Base-by-base conservation (phyloP, 2,797 vertebrate species). In the Lutjanus campechanus region DNA sequence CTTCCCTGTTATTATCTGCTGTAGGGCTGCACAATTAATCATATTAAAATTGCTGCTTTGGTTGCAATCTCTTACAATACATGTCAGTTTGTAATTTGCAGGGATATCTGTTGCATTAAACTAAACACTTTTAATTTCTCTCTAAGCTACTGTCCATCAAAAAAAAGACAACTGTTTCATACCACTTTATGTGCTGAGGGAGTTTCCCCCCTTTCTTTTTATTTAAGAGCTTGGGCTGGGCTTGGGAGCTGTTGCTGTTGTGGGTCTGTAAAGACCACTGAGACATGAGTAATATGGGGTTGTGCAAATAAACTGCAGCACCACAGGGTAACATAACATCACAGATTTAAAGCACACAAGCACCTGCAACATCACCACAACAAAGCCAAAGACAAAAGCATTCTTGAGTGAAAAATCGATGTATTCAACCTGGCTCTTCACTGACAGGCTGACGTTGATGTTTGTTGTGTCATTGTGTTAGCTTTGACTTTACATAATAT, bases 261-360 rank as follows among this genome's bases (percentile, higher is more conserved):
- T 22, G 6, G 75, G 60, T 40, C 25, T 17, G 60, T 59, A 50
- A 77, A 77, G 7, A 20, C 51, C 25, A 61, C 7, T 64, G 19
- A 75, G 43, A 78, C 44, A 64, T 25, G 12, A 69, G 40, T 67
- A 53, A 68, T 49, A 51, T 17, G 62, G 20, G 17, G 15, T 22
- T 72, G 11, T 43, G 41, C 41, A 77, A 75, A 69, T 67, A 63
- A 70, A 73, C 36, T 67, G 20, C 50, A 36, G 43, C 51, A 61
- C 19, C n/a, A 63, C 43, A 53, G 29, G 49, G 29, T 41, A 55
- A 74, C 55, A 53, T 41, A 70, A 59, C 17, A 60, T 46, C 29
- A 56, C 10, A 46, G 4, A 53, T 36, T 6, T n/a, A 53, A 15
- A 54, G 61, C 51, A 7, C 15, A 49, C 46, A 55, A 54, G 8